phyloP scores from a whole-genome alignment of 1,140 invertebrate genomes.

The Caerostris darwini region DNA sequence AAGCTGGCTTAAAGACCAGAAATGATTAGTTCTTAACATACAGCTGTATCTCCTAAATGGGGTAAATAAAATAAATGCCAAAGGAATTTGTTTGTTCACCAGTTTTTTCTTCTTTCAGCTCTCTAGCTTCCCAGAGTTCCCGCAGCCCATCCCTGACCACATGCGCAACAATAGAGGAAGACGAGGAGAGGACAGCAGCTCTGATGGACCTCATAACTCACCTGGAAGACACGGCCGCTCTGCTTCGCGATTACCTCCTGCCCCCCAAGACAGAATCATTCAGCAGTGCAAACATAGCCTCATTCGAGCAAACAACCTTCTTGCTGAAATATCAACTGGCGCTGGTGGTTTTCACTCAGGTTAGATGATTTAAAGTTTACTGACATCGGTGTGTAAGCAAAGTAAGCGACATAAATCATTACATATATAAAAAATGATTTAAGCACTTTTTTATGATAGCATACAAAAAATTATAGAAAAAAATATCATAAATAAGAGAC shows the following conservation, averaged over 20 bases:
- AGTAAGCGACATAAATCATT: too few species aligned
- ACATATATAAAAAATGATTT: too few species aligned
- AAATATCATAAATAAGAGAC: too few species aligned
- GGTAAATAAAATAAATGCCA: not conserved
- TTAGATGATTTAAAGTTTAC: not conserved
- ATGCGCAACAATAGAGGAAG: slow-evolving; percentile 50
- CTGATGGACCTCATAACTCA: slow-evolving; percentile 62
- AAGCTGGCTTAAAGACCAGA: too few species aligned
- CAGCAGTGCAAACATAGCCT: not conserved
- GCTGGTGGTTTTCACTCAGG: slow-evolving; percentile 62
- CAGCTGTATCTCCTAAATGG: not conserved
- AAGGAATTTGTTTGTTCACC: not conserved
- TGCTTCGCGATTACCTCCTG: slow-evolving; percentile 35
- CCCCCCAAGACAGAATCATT: not conserved
- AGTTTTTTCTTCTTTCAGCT: not conserved
- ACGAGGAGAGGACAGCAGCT: slow-evolving; percentile 52
- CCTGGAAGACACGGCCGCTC: slow-evolving; percentile 62
- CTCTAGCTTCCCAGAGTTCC: slow-evolving; percentile 21
- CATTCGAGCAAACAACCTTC: slow-evolving; percentile 50
- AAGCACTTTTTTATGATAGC: too few species aligned
- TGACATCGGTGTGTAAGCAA: too few species aligned
- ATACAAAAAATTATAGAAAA: too few species aligned
- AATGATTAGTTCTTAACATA: not conserved
- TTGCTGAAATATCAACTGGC: slow-evolving; percentile 62
- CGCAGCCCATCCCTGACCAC: slow-evolving; percentile 35